These are phyloP conservation scores for Drosophila mettleri DNA, from an alignment of 2,888 invertebrate species.

Conservation along the genomic window DNA sequence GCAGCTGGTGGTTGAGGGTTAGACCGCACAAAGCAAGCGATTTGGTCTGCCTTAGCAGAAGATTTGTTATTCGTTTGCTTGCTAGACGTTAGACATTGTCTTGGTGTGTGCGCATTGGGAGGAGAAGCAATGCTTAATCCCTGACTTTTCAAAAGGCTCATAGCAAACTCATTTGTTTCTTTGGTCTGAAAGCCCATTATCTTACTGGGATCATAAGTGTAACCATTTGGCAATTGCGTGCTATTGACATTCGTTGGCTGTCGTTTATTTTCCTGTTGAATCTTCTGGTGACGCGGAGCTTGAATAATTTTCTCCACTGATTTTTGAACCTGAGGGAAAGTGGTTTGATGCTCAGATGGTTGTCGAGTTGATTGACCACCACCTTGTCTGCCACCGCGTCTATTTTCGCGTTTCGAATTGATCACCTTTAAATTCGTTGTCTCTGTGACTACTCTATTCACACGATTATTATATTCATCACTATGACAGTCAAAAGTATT, in stretches of 20 bases:
- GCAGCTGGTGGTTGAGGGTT: conserved; percentile 41
- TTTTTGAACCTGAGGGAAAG: conserved; percentile 52
- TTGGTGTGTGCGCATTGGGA: conserved; percentile 8
- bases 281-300: conserved; percentile 38
- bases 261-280: conserved; percentile 61
- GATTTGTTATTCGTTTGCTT: conserved; percentile 17
- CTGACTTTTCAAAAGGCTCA: conserved; percentile 84
- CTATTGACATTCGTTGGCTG: conserved; percentile 54
- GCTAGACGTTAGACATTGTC: conserved; percentile 27
- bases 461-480: conserved; percentile 51
- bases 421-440: conserved; percentile 79
- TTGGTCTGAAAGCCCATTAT: conserved; percentile 85
- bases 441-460: conserved; percentile 58
- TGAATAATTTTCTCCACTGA: conserved; percentile 47
- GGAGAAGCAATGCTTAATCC: conserved; percentile 64
- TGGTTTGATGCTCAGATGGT: conserved; percentile 16
- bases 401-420: conserved; percentile 59
- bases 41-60: conserved; percentile 8
- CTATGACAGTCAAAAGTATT: conserved; percentile 20
- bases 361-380: conserved; percentile 31
- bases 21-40: conserved; percentile 18
- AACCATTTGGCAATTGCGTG: conserved; percentile 80
- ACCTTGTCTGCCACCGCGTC: conserved; percentile 41
- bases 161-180: conserved; percentile 85
- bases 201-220: conserved; percentile 84